Evolutionary conservation across 2,113 vertebrate genomes (phyloP).

Genomic region (Megalops atlanticus): DNA sequence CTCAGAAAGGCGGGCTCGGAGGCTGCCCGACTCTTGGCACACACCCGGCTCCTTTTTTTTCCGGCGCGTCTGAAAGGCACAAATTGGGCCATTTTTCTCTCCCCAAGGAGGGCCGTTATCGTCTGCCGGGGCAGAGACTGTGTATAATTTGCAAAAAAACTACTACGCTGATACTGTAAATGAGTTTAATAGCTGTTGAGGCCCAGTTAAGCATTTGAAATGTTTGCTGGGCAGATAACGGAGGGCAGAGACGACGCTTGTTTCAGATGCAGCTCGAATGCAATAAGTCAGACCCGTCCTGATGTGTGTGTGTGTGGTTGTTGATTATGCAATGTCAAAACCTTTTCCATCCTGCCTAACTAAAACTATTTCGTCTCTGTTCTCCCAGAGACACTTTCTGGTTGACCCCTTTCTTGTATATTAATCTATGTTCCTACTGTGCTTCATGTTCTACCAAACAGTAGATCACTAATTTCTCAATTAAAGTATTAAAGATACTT

Average conservation of each 20-base stretch:
- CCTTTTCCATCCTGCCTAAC: slow-evolving; percentile 30
- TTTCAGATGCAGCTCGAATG: slow-evolving; percentile 35
- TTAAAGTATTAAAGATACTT: too few relatives aligned
- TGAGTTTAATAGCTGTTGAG: slow-evolving; percentile 72
- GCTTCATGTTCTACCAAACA: too few relatives aligned
- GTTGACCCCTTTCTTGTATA: too few relatives aligned
- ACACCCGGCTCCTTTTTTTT: slow-evolving; percentile 45
- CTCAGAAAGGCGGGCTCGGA: slow-evolving; percentile 49
- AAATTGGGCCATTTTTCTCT: slow-evolving; percentile 68
- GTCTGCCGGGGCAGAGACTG: slow-evolving; percentile 61
- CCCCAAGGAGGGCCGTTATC: slow-evolving; percentile 63
- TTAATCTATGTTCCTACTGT: too few relatives aligned
- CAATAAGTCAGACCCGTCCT: slow-evolving; percentile 56
- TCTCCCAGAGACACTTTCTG: too few relatives aligned
- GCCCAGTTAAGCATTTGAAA: slow-evolving; percentile 62
- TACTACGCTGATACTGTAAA: slow-evolving; percentile 71
- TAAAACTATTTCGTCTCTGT: too few relatives aligned
- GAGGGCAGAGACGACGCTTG: slow-evolving; percentile 56
- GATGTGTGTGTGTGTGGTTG: slow-evolving; percentile 45
- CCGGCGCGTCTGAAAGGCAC: slow-evolving; percentile 61
- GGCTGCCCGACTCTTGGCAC: slow-evolving; percentile 48
- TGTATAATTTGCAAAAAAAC: slow-evolving; percentile 72
- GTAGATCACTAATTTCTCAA: too few relatives aligned
- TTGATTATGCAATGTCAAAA: slow-evolving; percentile 63
- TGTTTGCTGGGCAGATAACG: slow-evolving; percentile 60